Evolutionary conservation across 2,113 vertebrate species (phyloP), one percentile per base, ranked within the genome.

Genomic region (Tyrannus savana): DNA sequence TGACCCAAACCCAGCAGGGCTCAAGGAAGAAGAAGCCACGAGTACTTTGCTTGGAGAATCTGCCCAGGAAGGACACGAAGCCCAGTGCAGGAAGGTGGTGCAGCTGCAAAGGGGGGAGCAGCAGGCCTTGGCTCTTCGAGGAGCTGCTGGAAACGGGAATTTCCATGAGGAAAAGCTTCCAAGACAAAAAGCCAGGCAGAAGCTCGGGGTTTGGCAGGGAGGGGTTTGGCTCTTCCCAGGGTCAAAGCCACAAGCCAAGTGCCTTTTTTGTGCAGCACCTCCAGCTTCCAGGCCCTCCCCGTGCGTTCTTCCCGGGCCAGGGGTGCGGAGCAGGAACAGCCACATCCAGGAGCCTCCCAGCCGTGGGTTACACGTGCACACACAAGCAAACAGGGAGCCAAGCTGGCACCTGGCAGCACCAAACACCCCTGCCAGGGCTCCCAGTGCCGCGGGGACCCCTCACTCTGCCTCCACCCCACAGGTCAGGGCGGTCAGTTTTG

Each of bases 111-210:
- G 24, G 39, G 37, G 84, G 68, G 22, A 49, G 83, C 62, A 50
- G 82, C 68, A 89, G 58, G 55, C 89, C 67, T 39, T 12, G 53
- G 58, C 90, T 79, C 90, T 47, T 23, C 0, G 33, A 73, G 47
- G 49, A 87, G 91, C 88, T 37, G 86, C 77, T 56, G 89, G 67
- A 79, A 83, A 77, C 0, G 0, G 14, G 75, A 77, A 18, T 53
- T 90, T 44, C 95, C 60, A 6, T 0, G 22, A 62, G 50, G 27
- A 85, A 77, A 94, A 81, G 39, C 83, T 89, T 87, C 90, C 82
- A 77, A 87, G 83, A 93, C 19, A 2, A 88, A 71, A 94, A 91
- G 95, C 90, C 93, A 95, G 73, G 93, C 90, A 95, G 93, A 94
- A 96, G 94, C 86, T 90, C 39, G 10, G 88, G 72, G 60, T 81